Evolutionary conservation across 2,797 vertebrate genomes (phyloP), one percentile per base, ranked within the genome.

Genomic region (Pristis pectinata): DNA sequence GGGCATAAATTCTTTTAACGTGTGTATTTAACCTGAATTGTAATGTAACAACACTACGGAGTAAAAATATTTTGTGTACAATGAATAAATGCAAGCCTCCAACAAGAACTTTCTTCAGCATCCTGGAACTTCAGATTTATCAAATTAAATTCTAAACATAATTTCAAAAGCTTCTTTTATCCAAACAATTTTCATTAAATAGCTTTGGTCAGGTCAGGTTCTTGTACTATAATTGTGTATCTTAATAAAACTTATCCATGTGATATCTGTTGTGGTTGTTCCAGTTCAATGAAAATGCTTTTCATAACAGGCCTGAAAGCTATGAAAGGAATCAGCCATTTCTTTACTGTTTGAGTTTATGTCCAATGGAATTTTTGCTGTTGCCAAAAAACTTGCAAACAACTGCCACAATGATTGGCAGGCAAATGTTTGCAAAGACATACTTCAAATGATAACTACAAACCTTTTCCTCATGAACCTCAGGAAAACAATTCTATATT

Each of bases 261-360:
- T 27, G 44, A 94, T 74, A 76, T 76, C 70, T 53, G 87, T 11
- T 34, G 30, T 53, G 67, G 44, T 30, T 94, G 70, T n/a, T 93
- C 22, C 64, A 70, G 93, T 93, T 94, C 92, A 94, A 72, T 93
- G 64, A 53, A 93, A 72, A 93, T 70, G 61, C 7, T 93, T 93
- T 72, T 72, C 72, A 22, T 17, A 34, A 72, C 92, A 74, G 49
- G 53, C 44, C 72, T 74, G 67, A 41, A 72, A 49, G 92, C 49
- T 53, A 19, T 53, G 30, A 74, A 94, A 94, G 49, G 72, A 94
- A 94, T 94, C 70, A 74, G 22, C 61, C 19, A 91, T 91, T 91
- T 91, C 64, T 91, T 91, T 53, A 94, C 44, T 94, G 64, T 72
- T 93, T 93, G 41, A 93, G 70, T 49, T 93, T 7, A 24, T 30